Percentiles rank a stretch among this genome's conserved stretches.
These are phyloP conservation scores for Myopa testacea DNA, from an alignment of 2,888 invertebrate species.

Conservation along the genomic window DNA sequence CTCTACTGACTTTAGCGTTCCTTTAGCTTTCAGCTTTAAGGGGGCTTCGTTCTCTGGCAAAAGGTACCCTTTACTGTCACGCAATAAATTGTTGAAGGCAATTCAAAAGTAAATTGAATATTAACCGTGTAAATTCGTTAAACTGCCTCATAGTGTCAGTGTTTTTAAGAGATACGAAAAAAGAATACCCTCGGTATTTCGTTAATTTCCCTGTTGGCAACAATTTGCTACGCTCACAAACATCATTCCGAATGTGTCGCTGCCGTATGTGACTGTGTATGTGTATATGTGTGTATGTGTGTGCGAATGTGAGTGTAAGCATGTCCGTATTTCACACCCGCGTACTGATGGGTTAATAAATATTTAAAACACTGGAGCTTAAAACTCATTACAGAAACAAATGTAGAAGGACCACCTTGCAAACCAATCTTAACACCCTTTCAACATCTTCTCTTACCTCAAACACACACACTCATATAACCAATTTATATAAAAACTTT, in stretches of 20 bases:
- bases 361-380: conserved; percentile 54
- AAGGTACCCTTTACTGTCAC: not conserved
- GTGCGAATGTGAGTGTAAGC: not conserved
- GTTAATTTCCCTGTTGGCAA: conserved; percentile 46
- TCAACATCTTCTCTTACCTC: not conserved
- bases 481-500: conserved; percentile 2
- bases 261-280: not conserved
- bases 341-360: conserved; percentile 64
- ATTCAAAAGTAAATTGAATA: conserved; percentile 44
- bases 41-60: not conserved
- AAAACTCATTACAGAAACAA: not conserved
- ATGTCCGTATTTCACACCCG: conserved; percentile 18
- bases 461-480: not conserved
- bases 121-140: conserved; percentile 43
- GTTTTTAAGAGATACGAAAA: not conserved
- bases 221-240: conserved; percentile 41
- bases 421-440: not conserved
- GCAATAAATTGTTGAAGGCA: conserved; percentile 25
- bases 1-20: not conserved
- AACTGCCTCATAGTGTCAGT: not conserved
- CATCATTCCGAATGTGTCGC: not conserved
- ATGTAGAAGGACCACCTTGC: not conserved
- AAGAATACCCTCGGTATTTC: conserved; percentile 26
- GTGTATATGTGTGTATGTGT: not conserved
- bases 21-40: not conserved